Percentiles rank a stretch among this genome's conserved stretches.
Conservation (phyloP, 2,113 vertebrate species). For the Pachyramphus minor region DNA sequence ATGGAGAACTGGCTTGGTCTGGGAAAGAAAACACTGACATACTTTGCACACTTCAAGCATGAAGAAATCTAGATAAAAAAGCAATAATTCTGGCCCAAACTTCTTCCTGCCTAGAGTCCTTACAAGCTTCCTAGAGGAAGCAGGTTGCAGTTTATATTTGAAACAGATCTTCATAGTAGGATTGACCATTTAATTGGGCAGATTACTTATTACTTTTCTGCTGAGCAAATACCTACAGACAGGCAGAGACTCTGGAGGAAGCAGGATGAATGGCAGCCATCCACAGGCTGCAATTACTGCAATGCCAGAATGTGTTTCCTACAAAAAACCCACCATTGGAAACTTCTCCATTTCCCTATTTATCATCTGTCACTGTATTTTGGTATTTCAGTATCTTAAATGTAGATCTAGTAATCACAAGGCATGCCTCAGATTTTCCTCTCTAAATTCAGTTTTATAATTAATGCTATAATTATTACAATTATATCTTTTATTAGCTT, state of each 20-base stretch:
- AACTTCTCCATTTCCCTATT: background rate
- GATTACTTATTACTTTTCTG: background rate
- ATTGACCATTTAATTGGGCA: background rate
- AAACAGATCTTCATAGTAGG: background rate
- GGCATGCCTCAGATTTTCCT: background rate
- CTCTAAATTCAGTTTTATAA: background rate
- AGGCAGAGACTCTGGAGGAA: background rate
- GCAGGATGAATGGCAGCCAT: background rate
- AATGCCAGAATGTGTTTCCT: background rate
- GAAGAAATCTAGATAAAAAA: background rate
- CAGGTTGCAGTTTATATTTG: background rate
- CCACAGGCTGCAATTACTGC: background rate
- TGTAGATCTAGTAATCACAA: background rate
- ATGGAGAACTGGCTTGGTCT: background rate
- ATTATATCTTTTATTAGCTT: conserved; percentile 4
- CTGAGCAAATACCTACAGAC: background rate
- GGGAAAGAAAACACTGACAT: background rate
- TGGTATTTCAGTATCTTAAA: background rate
- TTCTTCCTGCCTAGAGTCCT: background rate
- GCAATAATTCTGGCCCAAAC: background rate
- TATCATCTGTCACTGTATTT: background rate
- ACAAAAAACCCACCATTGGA: background rate
- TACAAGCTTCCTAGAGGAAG: background rate
- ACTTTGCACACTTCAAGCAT: background rate
- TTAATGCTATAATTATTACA: background rate